These are phyloP conservation scores for Sturnus vulgaris DNA, from an alignment of 2,113 vertebrate genomes.

Conservation along the genomic window DNA sequence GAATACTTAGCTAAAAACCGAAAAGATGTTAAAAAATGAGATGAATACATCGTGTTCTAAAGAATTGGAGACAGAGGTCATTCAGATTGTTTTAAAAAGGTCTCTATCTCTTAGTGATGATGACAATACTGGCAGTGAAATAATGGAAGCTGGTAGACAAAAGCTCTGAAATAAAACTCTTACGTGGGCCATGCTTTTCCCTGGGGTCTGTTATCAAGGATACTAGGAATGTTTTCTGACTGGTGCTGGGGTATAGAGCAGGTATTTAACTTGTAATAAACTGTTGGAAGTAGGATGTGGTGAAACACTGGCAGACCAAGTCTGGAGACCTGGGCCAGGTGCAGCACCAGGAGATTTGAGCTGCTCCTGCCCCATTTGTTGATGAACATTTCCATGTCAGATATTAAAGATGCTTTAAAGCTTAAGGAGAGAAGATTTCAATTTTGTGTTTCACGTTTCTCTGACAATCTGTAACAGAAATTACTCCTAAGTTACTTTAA, in stretches of 20 bases:
- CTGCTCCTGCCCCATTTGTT: neutral
- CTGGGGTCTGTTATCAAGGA: neutral
- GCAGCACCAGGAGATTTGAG: neutral
- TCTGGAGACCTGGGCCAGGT: neutral
- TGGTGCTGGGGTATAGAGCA: neutral
- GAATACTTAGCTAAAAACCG: constrained; percentile 56
- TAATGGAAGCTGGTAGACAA: neutral
- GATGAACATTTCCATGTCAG: rapidly evolving
- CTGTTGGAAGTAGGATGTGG: neutral
- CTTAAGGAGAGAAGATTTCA: neutral
- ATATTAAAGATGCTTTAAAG: neutral
- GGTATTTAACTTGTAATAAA: neutral
- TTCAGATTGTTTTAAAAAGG: constrained; percentile 47
- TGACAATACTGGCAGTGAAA: constrained; percentile 36
- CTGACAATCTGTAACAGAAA: neutral
- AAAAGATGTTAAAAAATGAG: constrained; percentile 66
- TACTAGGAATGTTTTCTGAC: neutral
- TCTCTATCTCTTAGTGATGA: constrained; percentile 20
- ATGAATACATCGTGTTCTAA: constrained; percentile 34
- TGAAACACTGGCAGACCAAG: neutral
- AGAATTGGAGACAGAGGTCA: constrained; percentile 42
- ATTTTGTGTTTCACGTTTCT: neutral
- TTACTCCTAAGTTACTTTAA: neutral
- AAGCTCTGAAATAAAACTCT: neutral
- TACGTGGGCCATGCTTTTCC: neutral